Evolutionary conservation across 2,113 vertebrate species (phyloP).

Genomic region (Grus americana): DNA sequence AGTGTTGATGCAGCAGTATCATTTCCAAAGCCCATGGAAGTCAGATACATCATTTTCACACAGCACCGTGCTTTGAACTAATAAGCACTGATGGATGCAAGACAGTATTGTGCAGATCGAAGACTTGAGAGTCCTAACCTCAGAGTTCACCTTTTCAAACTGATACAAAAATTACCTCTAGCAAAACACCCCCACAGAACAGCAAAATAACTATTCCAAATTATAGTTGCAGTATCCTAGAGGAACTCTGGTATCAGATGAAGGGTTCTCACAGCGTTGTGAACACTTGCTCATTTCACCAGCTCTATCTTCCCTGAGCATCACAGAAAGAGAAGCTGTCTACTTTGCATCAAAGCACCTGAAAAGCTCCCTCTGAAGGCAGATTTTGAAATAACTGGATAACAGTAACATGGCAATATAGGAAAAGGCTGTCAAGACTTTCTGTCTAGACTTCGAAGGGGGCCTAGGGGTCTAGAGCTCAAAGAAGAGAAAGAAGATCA

Average conservation of each 20-base stretch:
- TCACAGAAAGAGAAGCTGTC: not conserved
- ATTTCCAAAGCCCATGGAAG: not conserved
- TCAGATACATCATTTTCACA: not conserved
- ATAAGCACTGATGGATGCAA: not conserved
- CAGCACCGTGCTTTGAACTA: not conserved
- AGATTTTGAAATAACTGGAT: not conserved
- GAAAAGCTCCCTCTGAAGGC: not conserved
- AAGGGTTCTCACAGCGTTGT: not conserved
- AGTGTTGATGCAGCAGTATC: not conserved
- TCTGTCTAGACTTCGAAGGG: too few species aligned
- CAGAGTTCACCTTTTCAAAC: not conserved
- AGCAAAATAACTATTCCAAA: not conserved
- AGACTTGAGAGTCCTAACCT: not conserved
- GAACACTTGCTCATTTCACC: not conserved
- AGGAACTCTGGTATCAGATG: not conserved
- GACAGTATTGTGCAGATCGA: not conserved
- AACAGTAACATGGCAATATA: not conserved
- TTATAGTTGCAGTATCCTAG: not conserved
- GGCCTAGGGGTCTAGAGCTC: not conserved
- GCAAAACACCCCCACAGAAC: not conserved
- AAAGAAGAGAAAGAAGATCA: not conserved
- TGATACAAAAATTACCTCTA: not conserved
- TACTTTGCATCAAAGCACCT: not conserved
- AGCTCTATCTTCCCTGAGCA: not conserved
- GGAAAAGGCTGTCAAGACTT: not conserved